These are phyloP conservation scores for Tragelaphus buxtoni DNA, from an alignment of 2,113 vertebrate species.

Conservation along the genomic window DNA sequence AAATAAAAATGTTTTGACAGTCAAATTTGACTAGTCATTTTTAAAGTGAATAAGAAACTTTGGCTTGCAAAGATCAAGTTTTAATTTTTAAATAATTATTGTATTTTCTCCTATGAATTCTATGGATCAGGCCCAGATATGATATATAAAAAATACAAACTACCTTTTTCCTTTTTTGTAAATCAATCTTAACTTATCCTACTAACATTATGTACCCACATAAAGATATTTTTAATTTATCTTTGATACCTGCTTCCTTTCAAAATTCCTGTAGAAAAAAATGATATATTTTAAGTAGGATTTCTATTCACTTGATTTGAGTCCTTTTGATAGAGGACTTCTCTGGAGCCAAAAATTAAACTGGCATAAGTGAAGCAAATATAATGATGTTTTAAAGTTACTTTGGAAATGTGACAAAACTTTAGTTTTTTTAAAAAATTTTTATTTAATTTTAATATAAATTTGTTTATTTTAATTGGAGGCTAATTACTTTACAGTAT, in stretches of 20 bases:
- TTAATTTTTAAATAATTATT: not conserved
- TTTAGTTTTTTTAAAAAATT: not conserved
- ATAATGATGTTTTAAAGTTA: not conserved
- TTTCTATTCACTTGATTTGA: not conserved
- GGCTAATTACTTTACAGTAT: too few relatives aligned
- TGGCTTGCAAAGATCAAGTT: not conserved
- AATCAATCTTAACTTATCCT: not conserved
- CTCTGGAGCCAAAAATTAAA: not conserved
- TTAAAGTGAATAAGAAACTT: not conserved
- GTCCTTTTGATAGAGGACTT: not conserved
- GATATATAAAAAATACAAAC: not conserved
- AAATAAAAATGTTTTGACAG: not conserved
- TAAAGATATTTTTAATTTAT: not conserved
- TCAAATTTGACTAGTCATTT: not conserved
- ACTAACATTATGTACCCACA: not conserved
- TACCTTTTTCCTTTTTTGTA: not conserved
- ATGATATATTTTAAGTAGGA: not conserved
- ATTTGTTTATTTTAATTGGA: too few relatives aligned
- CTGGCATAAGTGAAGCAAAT: not conserved
- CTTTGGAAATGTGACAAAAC: not conserved
- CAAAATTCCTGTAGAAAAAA: constrained; percentile 13
- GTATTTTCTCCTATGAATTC: not conserved
- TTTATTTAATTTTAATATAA: too few relatives aligned
- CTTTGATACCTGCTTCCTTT: not conserved
- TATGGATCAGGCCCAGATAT: not conserved